Evolutionary conservation across 2,113 vertebrate genomes (phyloP).

Genomic region (Odontophorus gujanensis): DNA sequence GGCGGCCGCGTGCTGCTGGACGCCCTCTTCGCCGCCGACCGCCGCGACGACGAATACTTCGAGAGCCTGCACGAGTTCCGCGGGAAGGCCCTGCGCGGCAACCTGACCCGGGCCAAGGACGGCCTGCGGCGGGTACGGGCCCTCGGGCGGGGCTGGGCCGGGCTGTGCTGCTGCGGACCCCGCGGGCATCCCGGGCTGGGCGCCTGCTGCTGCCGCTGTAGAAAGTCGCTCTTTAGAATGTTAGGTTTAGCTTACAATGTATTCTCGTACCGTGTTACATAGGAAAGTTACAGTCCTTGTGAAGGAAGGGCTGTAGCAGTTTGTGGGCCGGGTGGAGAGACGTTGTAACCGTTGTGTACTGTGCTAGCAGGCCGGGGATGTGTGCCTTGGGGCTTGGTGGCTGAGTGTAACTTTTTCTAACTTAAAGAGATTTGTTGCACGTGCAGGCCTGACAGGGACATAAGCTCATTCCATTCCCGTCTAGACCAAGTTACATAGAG

Average conservation of each 20-base stretch:
- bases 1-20: slow-evolving; percentile 86
- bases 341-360: background rate
- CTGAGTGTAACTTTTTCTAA: background rate
- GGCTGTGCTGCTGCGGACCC: no score
- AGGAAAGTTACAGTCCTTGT: background rate
- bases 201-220: background rate
- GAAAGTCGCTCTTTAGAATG: background rate
- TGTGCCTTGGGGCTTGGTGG: background rate
- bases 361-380: background rate
- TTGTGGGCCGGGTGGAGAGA: background rate
- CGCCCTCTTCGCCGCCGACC: slow-evolving; percentile 82
- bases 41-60: slow-evolving; percentile 83
- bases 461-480: background rate
- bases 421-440: background rate
- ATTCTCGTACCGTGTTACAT: background rate
- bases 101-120: slow-evolving; percentile 78
- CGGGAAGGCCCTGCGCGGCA: slow-evolving; percentile 83
- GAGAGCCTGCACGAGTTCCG: slow-evolving; percentile 89
- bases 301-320: background rate
- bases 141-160: background rate
- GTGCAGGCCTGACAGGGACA: background rate
- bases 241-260: background rate
- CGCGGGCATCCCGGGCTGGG: background rate
- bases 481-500: background rate
- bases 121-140: slow-evolving; percentile 80